Base-by-base conservation (phyloP, 1,140 invertebrate species). In the Diabrotica undecimpunctata region DNA sequence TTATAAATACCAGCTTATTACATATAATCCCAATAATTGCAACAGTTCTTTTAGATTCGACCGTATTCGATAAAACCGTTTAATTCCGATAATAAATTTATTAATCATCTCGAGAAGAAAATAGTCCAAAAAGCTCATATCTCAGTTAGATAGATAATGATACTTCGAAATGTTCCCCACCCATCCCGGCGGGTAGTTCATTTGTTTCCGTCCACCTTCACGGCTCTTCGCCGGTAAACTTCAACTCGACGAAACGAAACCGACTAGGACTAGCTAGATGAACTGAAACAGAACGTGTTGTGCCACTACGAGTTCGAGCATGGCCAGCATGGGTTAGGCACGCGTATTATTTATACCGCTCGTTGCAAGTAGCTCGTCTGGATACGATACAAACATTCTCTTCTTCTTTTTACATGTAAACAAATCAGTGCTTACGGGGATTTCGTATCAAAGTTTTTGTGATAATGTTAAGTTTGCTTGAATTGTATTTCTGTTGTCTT, bases 201-300 rank as follows among this genome's bases (percentile, higher is more conserved):
- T 62, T 54, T 38, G 25, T 62, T 62, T 62, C 39, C 58, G 11
- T 61, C 61, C 53, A 62, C 61, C 61, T 62, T 62, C 61, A 55
- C n/a, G 35, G 25, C 14, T 55, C 13, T 14, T 55, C 54, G 25
- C 41, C 8, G 8, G 8, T 46, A n/a, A 46, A 46, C 8, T 46
- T 46, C 41, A 46, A 46, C 41, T 46, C n/a, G 41, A 10, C 41
- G 41, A 46, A 46, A 8, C n/a, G 41, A 46, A 46, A 46, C n/a
- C 41, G 41, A 46, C 41, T 46, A 46, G 41, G 41, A 46, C n/a
- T 25, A 25, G 25, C 25, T 25, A 25, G 25, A 25, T 25, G 25
- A 25, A 25, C 1, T 25, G 25, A 25, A 25, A 25, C 41, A 46
- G 41, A 46, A 46, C 41, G 41, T 46, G 41, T n/a, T n/a, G 41